Base-by-base conservation (phyloP, 2,113 vertebrate species). In the Rhynchopsitta pachyrhyncha region DNA sequence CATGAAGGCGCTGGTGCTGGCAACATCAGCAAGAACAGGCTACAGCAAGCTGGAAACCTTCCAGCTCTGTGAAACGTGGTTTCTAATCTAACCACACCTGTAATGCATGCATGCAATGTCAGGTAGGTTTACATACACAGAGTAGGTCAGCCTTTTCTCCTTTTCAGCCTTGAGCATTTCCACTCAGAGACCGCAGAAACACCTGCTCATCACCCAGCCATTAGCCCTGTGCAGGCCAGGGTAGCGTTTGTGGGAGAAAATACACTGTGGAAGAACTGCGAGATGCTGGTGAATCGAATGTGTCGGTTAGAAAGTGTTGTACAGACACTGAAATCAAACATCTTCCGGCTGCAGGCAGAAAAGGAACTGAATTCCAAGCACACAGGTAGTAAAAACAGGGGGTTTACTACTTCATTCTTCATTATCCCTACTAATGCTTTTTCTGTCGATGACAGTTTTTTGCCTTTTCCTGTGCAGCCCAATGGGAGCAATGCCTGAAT, bases 261-360 rank as follows among this genome's bases (percentile, higher is more conserved):
- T 23, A 42, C 95, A 7, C 82, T 96, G 17, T 97, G 98, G 97
- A 97, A 92, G 69, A 98, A 95, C 78, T 97, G 94, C 73, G 97
- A 98, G 64, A 95, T 91, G n/a, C 91, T 98, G 28, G 92, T 98
- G 84, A 97, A 95, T n/a, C 77, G 94, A 44, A 97, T 95, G 67
- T 97, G 96, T 90, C 93, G 39, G 3, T 71, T 98, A n/a, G 98
- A 98, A 92, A 98, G 97, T 46, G 91, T 98, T 52, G 92, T 98
- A n/a, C 98, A 98, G 47, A 97, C 98, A 28, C 70, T 98, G 78
- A 98, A 98, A 79, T 93, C 98, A 80, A 97, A 93, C 68, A 41
- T 98, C 53, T 98, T 98, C 42, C 85, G 16, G 37, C 82, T 98
- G 42, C 97, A 98, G 75, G 97, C 95, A 7, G 97, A 97, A 83